Percentiles rank a stretch among this genome's conserved stretches.
These are phyloP conservation scores for Symphodus melops DNA, from an alignment of 2,113 vertebrate genomes.

Conservation along the genomic window DNA sequence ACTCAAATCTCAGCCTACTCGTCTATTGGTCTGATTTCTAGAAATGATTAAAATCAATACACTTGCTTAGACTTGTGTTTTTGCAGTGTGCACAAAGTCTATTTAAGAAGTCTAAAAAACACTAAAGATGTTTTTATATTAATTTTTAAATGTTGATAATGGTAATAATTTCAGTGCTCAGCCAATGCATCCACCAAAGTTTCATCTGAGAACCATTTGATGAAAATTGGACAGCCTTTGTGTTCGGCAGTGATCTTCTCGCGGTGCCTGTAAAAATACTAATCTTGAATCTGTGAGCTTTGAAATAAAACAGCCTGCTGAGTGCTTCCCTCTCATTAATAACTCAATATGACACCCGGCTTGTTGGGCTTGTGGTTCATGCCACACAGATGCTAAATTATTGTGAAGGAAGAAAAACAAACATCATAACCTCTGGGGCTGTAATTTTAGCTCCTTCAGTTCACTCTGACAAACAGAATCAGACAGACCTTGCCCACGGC, in stretches of 20 bases:
- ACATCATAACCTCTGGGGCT: constrained; percentile 37
- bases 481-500: constrained; percentile 49
- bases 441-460: constrained; percentile 31
- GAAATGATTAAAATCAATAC: too few relatives aligned
- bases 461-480: constrained; percentile 45
- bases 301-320: background rate
- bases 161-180: too few relatives aligned
- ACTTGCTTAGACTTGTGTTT: too few relatives aligned
- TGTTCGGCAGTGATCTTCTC: background rate
- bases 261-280: background rate
- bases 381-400: background rate
- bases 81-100: too few relatives aligned
- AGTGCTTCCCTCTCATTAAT: background rate
- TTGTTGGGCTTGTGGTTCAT: too few relatives aligned
- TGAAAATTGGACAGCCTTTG: background rate
- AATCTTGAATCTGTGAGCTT: background rate
- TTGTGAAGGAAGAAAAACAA: constrained; percentile 25
- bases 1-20: too few relatives aligned
- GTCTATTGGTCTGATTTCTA: too few relatives aligned
- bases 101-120: too few relatives aligned
- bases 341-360: background rate
- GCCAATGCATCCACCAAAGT: background rate
- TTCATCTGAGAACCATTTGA: background rate
- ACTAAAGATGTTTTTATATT: too few relatives aligned
- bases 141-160: too few relatives aligned